Percentiles rank a stretch among this genome's conserved stretches.
Conservation (phyloP, 1,140 invertebrate genomes). For the Drosophila yakuba region DNA sequence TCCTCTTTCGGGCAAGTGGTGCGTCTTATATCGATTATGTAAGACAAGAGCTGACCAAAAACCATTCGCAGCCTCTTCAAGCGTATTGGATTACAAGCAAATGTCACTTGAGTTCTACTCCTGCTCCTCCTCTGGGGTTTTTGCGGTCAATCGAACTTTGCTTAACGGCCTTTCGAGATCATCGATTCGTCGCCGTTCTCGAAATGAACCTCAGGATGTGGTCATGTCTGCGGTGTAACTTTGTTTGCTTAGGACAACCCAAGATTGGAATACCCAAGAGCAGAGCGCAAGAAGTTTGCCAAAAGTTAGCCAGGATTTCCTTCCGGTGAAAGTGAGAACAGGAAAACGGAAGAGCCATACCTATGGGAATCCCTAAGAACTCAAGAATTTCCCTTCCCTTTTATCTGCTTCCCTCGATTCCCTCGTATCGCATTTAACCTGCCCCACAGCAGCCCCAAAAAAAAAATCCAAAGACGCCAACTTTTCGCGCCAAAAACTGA, state of each 20-base stretch:
- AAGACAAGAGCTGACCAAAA: slow-evolving; percentile 61
- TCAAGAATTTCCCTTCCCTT: slow-evolving; percentile 1
- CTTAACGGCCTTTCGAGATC: slow-evolving; percentile 61
- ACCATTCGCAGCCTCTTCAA: slow-evolving; percentile 71
- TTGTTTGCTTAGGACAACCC: slow-evolving; percentile 54
- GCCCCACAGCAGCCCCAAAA: slow-evolving; percentile 58
- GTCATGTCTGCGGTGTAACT: slow-evolving; percentile 26
- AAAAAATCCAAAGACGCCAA: slow-evolving; percentile 63
- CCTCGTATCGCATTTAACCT: slow-evolving; percentile 25
- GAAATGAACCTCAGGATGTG: slow-evolving; percentile 55
- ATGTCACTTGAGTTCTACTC: slow-evolving; percentile 55
- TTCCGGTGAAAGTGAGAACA: slow-evolving; percentile 41
- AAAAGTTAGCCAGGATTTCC: slow-evolving; percentile 45
- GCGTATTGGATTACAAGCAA: slow-evolving; percentile 65
- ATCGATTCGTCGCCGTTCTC: slow-evolving; percentile 12
- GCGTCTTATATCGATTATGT: slow-evolving; percentile 58
- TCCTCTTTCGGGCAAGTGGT: slow-evolving; percentile 6
- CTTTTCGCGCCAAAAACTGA: slow-evolving; percentile 79
- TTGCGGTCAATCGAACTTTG: slow-evolving; percentile 78
- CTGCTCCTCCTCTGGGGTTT: slow-evolving; percentile 17
- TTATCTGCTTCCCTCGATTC: slow-evolving; percentile 1
- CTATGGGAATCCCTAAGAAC: slow-evolving; percentile 21
- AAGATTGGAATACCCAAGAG: background rate
- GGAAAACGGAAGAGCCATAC: slow-evolving; percentile 56
- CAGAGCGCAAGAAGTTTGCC: slow-evolving; percentile 17